Evolutionary conservation across 2,797 vertebrate species (phyloP).

Genomic region (Tragelaphus oryx): DNA sequence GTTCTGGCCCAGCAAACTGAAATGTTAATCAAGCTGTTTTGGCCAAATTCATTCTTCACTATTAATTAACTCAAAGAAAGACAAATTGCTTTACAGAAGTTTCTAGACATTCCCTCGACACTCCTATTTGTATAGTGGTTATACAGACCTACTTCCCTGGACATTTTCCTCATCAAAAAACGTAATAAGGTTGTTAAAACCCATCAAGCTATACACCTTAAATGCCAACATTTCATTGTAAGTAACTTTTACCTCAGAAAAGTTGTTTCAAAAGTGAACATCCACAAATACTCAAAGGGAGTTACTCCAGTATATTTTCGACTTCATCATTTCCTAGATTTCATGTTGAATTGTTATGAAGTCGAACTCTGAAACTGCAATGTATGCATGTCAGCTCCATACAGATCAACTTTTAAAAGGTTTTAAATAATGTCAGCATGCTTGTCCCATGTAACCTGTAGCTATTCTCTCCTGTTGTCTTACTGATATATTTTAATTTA

Average conservation of each 20-base stretch:
- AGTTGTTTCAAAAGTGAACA: not conserved
- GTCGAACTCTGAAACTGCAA: not conserved
- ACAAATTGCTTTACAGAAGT: not conserved
- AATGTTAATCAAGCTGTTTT: not conserved
- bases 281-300: not conserved
- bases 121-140: not conserved
- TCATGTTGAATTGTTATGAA: not conserved
- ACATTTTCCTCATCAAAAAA: slow-evolving; percentile 4
- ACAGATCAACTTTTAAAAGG: not conserved
- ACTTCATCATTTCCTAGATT: not conserved
- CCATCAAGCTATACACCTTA: not conserved
- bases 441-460: not conserved
- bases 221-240: not conserved
- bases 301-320: not conserved
- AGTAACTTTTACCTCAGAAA: slow-evolving; percentile 6
- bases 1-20: not conserved
- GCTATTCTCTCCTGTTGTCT: not conserved
- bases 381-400: not conserved
- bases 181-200: not conserved
- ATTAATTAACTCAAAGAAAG: slow-evolving; percentile 11
- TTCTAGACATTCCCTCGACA: not conserved
- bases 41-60: not conserved
- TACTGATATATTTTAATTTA: not conserved
- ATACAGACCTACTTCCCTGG: not conserved
- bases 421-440: not conserved